phyloP scores from a whole-genome alignment of 2,888 invertebrate genomes.

The Dolomedes plantarius region DNA sequence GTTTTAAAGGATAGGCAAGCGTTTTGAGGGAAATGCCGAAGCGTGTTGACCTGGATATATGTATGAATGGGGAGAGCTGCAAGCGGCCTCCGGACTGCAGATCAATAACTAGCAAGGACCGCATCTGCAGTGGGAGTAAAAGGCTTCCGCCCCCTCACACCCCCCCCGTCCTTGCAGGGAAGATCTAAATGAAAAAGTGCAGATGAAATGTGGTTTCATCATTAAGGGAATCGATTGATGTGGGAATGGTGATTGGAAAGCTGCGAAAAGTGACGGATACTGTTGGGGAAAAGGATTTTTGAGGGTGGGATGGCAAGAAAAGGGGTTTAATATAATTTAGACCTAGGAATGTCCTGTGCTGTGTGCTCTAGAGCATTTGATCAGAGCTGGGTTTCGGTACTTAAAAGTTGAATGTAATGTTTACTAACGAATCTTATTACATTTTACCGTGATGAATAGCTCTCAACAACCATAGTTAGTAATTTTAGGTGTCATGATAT shows the following conservation, averaged over 20 bases:
- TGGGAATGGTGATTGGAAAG: conserved; percentile 5
- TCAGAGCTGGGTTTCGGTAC: too few relatives aligned
- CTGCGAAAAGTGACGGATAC: neutral
- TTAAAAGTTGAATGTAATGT: too few relatives aligned
- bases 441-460: too few relatives aligned
- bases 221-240: conserved; percentile 7
- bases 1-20: conserved; percentile 33
- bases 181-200: conserved; percentile 12
- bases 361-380: too few relatives aligned
- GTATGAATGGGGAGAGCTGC: conserved; percentile 5
- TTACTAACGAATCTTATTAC: too few relatives aligned
- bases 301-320: too few relatives aligned
- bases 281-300: neutral
- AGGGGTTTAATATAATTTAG: too few relatives aligned
- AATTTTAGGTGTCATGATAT: too few relatives aligned
- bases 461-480: too few relatives aligned
- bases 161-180: conserved; percentile 5
- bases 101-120: conserved; percentile 38
- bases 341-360: too few relatives aligned
- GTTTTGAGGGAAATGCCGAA: conserved; percentile 35
- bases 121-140: conserved; percentile 16
- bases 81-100: conserved; percentile 21
- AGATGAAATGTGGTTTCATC: neutral
- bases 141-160: neutral
- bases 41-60: conserved; percentile 46